A percentile compares a stretch with the other conserved stretches of the same genome.
These are phyloP conservation scores for Aptenodytes patagonicus DNA, from an alignment of 2,113 vertebrate species.

Conservation along the genomic window DNA sequence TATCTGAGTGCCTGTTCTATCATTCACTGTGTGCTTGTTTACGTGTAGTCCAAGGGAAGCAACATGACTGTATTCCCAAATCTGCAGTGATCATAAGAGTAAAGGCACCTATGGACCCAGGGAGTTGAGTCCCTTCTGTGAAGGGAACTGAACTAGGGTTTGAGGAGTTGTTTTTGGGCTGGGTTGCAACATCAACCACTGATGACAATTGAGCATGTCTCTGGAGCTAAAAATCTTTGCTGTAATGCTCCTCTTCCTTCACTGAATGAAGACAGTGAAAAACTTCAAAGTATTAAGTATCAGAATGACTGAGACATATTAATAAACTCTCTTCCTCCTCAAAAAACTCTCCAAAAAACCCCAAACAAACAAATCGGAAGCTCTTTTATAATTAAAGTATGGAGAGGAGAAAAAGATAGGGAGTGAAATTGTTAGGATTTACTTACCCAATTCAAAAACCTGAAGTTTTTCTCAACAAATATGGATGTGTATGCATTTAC, in stretches of 20 bases:
- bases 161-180: neutral
- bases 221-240: neutral
- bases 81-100: neutral
- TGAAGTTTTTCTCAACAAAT: neutral
- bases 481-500: neutral
- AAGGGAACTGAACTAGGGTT: neutral
- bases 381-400: neutral
- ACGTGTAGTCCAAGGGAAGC: neutral
- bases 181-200: neutral
- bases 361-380: neutral
- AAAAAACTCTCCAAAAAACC: neutral
- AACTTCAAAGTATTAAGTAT: neutral
- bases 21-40: neutral
- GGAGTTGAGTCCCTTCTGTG: neutral
- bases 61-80: neutral
- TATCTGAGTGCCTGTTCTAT: neutral
- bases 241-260: neutral
- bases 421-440: neutral
- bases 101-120: neutral
- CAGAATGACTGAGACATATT: neutral
- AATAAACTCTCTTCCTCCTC: neutral
- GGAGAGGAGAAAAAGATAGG: neutral
- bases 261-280: neutral
- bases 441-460: accelerated
- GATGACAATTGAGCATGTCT: neutral